Evolutionary conservation across 2,797 vertebrate genomes (phyloP).

Genomic region (Ptychobarbus kaznakovi): DNA sequence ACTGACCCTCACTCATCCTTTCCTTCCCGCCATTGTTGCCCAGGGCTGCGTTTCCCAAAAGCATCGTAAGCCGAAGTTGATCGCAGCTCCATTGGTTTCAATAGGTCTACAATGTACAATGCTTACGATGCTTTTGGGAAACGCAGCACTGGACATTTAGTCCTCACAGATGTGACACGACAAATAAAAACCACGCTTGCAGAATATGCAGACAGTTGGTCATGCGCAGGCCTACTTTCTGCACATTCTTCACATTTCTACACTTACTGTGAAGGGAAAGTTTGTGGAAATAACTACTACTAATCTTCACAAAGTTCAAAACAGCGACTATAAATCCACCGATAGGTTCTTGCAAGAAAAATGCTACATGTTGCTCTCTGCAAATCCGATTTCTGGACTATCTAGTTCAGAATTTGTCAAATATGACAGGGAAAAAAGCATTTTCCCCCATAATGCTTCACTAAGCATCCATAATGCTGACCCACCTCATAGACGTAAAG

Average conservation of each 20-base stretch:
- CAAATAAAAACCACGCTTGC: conserved; percentile 2
- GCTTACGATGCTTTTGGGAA: too few species aligned
- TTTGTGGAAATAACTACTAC: neutral
- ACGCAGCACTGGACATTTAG: conserved; percentile 11
- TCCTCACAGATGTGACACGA: neutral
- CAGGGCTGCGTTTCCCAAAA: too few species aligned
- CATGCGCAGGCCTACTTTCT: neutral
- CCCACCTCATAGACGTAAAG: neutral
- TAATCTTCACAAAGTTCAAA: neutral
- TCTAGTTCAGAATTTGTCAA: neutral
- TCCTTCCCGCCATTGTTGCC: conserved; percentile 51
- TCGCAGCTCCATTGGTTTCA: too few species aligned
- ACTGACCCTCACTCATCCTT: conserved; percentile 39
- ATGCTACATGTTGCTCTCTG: neutral
- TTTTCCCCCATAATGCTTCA: conserved; percentile 22
- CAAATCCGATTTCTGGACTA: neutral
- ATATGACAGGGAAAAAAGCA: neutral
- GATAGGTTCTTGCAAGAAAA: neutral
- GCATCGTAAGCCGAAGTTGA: too few species aligned
- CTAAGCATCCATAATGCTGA: conserved; percentile 20
- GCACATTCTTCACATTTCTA: neutral
- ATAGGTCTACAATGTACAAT: too few species aligned
- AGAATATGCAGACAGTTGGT: conserved; percentile 7
- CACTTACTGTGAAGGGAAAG: neutral
- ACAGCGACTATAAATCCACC: neutral